A percentile compares a stretch with the other conserved stretches of the same genome.
These are phyloP conservation scores for Uria aalge DNA, from an alignment of 2,113 vertebrate genomes.

Conservation along the genomic window DNA sequence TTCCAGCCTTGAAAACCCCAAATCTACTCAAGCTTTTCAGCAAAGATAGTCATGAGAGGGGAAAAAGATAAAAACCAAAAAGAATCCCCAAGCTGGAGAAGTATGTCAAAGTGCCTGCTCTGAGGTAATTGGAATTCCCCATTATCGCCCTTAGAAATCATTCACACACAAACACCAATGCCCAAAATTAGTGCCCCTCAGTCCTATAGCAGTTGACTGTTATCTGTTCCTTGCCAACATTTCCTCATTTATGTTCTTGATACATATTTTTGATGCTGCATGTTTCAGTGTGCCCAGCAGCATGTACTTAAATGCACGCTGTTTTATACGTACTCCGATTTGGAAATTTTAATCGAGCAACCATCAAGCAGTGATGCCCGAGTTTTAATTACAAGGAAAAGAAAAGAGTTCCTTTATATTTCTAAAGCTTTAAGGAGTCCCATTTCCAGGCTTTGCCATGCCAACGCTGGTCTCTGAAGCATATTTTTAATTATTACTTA, in stretches of 20 bases:
- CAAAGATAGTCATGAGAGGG: not conserved
- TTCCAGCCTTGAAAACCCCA: not conserved
- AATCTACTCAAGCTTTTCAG: not conserved
- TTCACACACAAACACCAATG: accelerated
- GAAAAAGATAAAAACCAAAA: not conserved
- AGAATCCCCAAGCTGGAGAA: not conserved
- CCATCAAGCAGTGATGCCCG: accelerated
- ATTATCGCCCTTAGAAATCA: not conserved
- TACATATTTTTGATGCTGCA: not conserved
- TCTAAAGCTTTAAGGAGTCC: not conserved
- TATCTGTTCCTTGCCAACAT: not conserved
- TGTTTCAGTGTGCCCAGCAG: not conserved
- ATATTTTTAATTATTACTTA: not conserved
- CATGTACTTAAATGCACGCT: accelerated
- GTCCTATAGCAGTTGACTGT: no score
- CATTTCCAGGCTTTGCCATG: not conserved
- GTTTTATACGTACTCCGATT: accelerated
- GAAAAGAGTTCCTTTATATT: not conserved
- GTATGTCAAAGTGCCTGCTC: accelerated
- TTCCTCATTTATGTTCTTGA: not conserved
- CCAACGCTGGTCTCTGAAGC: not conserved
- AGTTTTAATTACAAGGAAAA: not conserved
- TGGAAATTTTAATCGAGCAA: not conserved
- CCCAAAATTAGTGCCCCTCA: not conserved
- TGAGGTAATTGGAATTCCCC: not conserved